Evolutionary conservation across 1,140 invertebrate species (phyloP), one percentile per base, ranked within the genome.

Genomic region (Calephelis nemesis): DNA sequence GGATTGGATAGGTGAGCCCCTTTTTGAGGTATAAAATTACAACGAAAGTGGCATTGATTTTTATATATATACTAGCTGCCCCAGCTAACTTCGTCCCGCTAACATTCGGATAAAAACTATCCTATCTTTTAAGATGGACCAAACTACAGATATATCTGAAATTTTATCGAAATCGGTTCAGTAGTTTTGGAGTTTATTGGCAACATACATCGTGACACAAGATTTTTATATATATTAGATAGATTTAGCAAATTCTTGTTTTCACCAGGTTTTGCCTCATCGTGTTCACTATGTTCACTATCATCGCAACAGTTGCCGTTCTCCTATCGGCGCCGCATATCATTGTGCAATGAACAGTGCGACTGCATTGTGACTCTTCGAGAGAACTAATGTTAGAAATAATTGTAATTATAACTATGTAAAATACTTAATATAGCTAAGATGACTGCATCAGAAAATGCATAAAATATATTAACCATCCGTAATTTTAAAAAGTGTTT

Each of bases 261-360:
- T 63, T 70, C 62, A 48, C 11, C 92, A 96, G 98, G 92, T 96
- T 99, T 90, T 99, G 98, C 94, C 95, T 99, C 90, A 97, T 98
- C 91, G 95, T 98, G 85, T 99, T 99, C 94, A 97, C 98, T 68
- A 92, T 98, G 78, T 99, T 99, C 93, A 99, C 98, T 73, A 94
- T 99, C 85, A 95, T 98, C 82, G 98, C 98, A 72, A 99, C 98
- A 68, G 94, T 98, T 79, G 96, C 97, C 69, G 98, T 99, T 83
- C 94, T 99, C 74, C 94, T 97, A 72, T 97, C 97, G 70, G 98
- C 98, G 78, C 98, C 98, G 72, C 98, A 99, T 93, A 98, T 99
- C 90, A 98, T 98, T 88, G 98, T 98, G 89, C 96, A 97, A 93
- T 97, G 96, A 95, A 92, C 65, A 58, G 39, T 54, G 50, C 15